Evolutionary conservation across 2,113 vertebrate genomes (phyloP), one percentile per base, ranked within the genome.

Genomic region (Steatornis caripensis): DNA sequence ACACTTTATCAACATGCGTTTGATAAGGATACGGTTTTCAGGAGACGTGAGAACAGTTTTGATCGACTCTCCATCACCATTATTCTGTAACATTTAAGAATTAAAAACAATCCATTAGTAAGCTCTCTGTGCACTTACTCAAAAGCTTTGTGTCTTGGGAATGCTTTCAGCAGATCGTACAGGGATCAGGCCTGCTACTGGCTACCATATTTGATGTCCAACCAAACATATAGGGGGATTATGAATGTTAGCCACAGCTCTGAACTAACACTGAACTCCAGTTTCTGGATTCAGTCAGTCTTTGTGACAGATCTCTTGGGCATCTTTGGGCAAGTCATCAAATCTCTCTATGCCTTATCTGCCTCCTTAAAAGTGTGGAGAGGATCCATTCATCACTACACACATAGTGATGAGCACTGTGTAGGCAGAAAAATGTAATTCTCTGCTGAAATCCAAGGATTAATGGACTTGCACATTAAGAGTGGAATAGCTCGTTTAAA

Each of bases 1-100:
- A 75, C 99, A 99, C 96, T 99, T 99, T 54, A 99, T 99, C 94
- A 99, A 96, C 99, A 99, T 99, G 62, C 99, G 98, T 65, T 99
- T 99, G 95, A 99, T 98, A 24, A 99, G 99, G 85, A 98, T 99
- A 9, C 99, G 98, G 93, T 99, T 99, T 97, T 99, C 99, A 3
- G 99, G 98, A 36, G 98, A 98, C 2, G 98, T 99, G 94, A 99
- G 97, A 92, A 99, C 96, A 54, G 97, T 98, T 97, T 98, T 98
- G 85, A 98, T 95, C 39, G 98, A 98, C 51, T 99, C 99, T 57
- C 98, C 98, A 26, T 99, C 98, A 46, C 95, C 96, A 60, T 96
- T 98, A 60, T 97, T 97, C 98, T 98, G 82, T 57, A 97, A 92
- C 46, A 85, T 89, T 94, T 51, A 71, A 87, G 81, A 96, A 94